phyloP scores from a whole-genome alignment of 2,113 vertebrate species.

The Syrrhaptes paradoxus region DNA sequence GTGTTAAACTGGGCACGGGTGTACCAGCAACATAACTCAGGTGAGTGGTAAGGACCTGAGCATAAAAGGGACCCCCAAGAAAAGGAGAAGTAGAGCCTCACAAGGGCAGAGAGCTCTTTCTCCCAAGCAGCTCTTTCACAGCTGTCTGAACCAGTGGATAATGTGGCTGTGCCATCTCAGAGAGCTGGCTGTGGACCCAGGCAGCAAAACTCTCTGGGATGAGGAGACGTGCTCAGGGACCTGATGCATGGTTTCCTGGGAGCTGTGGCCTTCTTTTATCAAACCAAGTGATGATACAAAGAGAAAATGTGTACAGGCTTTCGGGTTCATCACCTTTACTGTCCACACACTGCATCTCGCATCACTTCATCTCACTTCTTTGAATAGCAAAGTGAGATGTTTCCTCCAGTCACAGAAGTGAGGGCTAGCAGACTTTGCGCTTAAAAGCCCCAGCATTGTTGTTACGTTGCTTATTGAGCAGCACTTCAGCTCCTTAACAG shows the following conservation, averaged over 20 bases:
- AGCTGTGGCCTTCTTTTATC: neutral
- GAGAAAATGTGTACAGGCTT: neutral
- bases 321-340: rapidly evolving
- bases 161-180: neutral
- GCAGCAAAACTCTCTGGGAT: neutral
- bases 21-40: neutral
- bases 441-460: neutral
- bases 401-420: neutral
- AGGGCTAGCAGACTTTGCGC: neutral
- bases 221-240: neutral
- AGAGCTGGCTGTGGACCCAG: neutral
- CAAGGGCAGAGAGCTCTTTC: neutral
- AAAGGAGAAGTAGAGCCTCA: neutral
- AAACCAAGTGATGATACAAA: neutral
- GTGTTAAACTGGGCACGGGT: neutral
- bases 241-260: neutral
- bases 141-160: neutral
- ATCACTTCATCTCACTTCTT: neutral
- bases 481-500: neutral
- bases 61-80: neutral
- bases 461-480: neutral
- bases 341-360: neutral
- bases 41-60: neutral
- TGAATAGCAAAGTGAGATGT: neutral
- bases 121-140: neutral